Base-by-base conservation (phyloP, 2,797 vertebrate genomes). In the Brotula barbata region DNA sequence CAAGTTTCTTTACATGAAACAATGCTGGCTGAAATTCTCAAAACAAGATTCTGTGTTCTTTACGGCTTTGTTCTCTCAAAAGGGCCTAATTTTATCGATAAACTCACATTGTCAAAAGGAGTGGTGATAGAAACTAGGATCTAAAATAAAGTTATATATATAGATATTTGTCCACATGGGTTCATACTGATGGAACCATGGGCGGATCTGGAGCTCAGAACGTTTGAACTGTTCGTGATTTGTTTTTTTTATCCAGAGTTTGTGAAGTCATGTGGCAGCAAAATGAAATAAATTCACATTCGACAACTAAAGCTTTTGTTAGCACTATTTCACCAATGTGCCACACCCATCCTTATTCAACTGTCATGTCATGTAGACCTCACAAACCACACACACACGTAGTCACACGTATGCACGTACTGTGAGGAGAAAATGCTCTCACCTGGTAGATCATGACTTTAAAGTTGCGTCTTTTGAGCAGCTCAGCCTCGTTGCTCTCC, bases 401-500 rank as follows among this genome's bases (percentile, higher is more conserved):
- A 46, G 25, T 21, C 2, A 14, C 20, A 60, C 22, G 33, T 12
- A 34, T 3, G 14, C 20, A 0, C 16, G 37, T 21, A 64, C 82
- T 15, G 16, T 6, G 9, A 33, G 2, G 31, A 33, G 9, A 11
- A 33, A 6, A 33, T 9, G 6, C 19, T 39, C 90, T 92, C 88
- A 99, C 97, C 97, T 98, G 96, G 81, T 99, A 99, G 84, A 98
- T 94, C 96, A 98, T 98, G 82, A 99, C 97, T 96, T 99, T 99
- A 77, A 99, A 99, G 92, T 99, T 99, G 61, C 94, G 95, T 71
- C 96, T 94, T 83, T 96, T 94, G 68, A 99, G 91, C 73, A 99
- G 92, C 84, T 97, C 95, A 0, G 95, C 94, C 87, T 98, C 96
- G 0, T 98, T 98, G 92, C 71, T 91, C 88, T 98, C 96, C 75